These are phyloP conservation scores for Rotaria macrura DNA, from an alignment of 2,888 invertebrate species.

Conservation along the genomic window DNA sequence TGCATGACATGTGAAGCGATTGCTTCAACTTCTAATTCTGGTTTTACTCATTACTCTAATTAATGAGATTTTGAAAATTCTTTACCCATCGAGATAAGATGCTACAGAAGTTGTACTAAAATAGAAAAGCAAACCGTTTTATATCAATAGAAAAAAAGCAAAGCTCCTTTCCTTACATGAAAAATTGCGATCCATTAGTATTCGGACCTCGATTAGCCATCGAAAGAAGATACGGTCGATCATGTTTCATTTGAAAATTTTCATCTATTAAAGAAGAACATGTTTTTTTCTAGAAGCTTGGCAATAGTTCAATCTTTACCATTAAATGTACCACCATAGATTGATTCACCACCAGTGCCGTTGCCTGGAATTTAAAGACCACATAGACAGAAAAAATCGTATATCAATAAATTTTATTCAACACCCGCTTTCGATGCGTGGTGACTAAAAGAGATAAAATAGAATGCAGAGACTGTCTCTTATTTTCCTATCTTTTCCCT, in stretches of 20 bases:
- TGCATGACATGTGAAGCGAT: too few species aligned
- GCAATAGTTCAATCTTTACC: conserved; percentile 55
- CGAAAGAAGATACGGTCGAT: conserved; percentile 75
- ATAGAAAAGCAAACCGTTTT: conserved; percentile 50
- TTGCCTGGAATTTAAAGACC: conserved; percentile 58
- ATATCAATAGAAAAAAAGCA: not conserved
- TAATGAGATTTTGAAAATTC: conserved; percentile 48
- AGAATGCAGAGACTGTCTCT: too few species aligned
- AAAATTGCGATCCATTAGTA: conserved; percentile 97
- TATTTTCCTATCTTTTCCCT: too few species aligned
- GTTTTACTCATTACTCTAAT: too few species aligned
- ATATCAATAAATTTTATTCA: not conserved
- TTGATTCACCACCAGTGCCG: conserved; percentile 94
- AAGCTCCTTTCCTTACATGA: conserved; percentile 68
- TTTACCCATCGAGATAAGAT: conserved; percentile 93
- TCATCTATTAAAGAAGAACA: conserved; percentile 64
- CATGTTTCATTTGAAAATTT: conserved; percentile 75
- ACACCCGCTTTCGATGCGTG: not conserved
- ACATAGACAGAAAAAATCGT: not conserved
- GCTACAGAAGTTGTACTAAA: conserved; percentile 95
- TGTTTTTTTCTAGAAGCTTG: not conserved
- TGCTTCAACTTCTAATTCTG: too few species aligned
- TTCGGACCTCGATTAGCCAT: conserved; percentile 97
- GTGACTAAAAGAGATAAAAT: not conserved
- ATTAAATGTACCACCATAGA: conserved; percentile 90